A percentile compares a stretch with the other conserved stretches of the same genome.
phyloP scores from a whole-genome alignment of 2,113 vertebrate species.

The Tonatia bakeri region DNA sequence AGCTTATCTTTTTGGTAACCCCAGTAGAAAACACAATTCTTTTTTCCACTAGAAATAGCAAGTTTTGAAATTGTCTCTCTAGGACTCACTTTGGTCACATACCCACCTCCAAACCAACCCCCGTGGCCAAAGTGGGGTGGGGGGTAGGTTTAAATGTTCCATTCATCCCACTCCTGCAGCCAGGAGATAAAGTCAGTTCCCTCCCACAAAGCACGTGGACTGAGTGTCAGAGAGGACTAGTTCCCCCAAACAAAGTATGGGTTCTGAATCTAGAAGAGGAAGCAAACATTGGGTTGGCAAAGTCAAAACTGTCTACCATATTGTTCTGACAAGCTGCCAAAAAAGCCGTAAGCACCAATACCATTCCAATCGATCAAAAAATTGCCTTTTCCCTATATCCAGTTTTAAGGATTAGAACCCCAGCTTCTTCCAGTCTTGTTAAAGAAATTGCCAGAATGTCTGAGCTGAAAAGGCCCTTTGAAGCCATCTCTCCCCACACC shows the following conservation, averaged over 20 bases:
- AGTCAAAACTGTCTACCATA: neutral
- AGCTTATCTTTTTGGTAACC: constrained; percentile 17
- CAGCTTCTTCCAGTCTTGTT: neutral
- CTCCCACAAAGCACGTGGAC: neutral
- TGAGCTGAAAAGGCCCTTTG: neutral
- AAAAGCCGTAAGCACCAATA: constrained; percentile 17
- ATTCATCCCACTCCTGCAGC: neutral
- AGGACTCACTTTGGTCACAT: neutral
- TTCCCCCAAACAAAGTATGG: neutral
- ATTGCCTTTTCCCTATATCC: neutral
- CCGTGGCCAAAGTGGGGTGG: neutral
- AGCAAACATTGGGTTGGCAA: neutral
- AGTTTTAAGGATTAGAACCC: neutral
- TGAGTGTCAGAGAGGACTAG: neutral
- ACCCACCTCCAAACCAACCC: neutral
- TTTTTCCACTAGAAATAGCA: constrained; percentile 22
- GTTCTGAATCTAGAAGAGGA: neutral
- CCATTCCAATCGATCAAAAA: neutral
- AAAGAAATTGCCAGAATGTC: constrained; percentile 31
- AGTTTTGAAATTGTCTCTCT: constrained; percentile 9
- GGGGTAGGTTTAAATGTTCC: neutral
- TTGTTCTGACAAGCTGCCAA: neutral
- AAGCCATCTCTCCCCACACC: neutral
- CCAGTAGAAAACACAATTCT: neutral
- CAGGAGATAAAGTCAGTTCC: neutral